Percentiles rank a stretch among this genome's conserved stretches.
phyloP scores from a whole-genome alignment of 2,888 invertebrate species.

The Parthenolecanium corni region DNA sequence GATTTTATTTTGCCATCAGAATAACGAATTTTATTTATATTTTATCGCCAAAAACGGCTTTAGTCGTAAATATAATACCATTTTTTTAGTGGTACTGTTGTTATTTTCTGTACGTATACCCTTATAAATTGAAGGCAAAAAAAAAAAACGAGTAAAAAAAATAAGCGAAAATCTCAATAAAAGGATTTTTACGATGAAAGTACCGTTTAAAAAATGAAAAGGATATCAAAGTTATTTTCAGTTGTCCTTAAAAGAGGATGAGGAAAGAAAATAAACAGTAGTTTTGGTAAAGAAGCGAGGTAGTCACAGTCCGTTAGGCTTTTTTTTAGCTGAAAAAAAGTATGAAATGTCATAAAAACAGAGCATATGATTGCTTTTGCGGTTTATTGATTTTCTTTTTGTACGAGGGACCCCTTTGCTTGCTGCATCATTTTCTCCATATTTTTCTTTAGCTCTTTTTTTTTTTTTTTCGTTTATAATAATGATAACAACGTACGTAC shows the following conservation, averaged over 20 bases:
- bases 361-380: conserved; percentile 21
- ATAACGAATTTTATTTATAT: neutral
- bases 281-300: neutral
- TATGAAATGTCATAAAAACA: conserved; percentile 19
- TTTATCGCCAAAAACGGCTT: neutral
- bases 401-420: neutral
- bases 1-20: too few relatives aligned
- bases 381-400: conserved; percentile 18
- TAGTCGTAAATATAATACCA: neutral
- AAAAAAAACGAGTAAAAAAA: too few relatives aligned
- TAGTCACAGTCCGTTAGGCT: conserved; percentile 23
- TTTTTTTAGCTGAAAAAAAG: conserved; percentile 21
- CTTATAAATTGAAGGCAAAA: too few relatives aligned
- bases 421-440: neutral
- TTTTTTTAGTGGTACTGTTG: neutral
- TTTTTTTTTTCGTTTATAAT: neutral
- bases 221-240: conserved; percentile 2
- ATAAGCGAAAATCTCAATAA: neutral
- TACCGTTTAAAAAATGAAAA: neutral
- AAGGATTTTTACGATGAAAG: neutral
- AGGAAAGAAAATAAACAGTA: neutral
- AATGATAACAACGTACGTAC: neutral
- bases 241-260: neutral
- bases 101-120: too few relatives aligned
- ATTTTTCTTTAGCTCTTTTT: neutral